Evolutionary conservation across 2,113 vertebrate species (phyloP).

Genomic region (Ursus arctos): DNA sequence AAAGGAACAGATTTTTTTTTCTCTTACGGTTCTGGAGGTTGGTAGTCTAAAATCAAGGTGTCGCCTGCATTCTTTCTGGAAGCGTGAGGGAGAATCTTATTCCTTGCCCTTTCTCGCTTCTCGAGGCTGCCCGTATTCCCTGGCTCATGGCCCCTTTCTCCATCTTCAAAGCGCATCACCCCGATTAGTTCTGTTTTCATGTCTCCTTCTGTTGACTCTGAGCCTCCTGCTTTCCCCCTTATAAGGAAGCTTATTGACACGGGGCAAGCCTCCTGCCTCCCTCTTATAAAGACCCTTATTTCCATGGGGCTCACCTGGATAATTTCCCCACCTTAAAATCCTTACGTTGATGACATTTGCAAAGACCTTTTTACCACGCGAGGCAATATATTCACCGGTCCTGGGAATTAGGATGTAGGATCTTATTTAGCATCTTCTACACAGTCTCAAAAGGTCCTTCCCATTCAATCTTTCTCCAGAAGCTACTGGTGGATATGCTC

Average conservation of each 20-base stretch:
- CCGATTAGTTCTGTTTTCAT: not conserved
- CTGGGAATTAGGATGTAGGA: not conserved
- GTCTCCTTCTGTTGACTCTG: not conserved
- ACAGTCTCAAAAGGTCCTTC: not conserved
- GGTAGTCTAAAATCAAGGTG: conserved; percentile 3
- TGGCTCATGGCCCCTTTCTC: not conserved
- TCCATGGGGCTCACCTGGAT: not conserved
- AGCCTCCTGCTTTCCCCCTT: not conserved
- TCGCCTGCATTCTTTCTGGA: not conserved
- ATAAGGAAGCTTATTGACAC: too few species aligned
- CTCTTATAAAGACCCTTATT: not conserved
- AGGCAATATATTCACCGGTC: not conserved
- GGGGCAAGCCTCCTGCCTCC: not conserved
- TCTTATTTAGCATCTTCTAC: not conserved
- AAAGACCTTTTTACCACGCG: not conserved
- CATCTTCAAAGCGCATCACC: not conserved
- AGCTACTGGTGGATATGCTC: not conserved
- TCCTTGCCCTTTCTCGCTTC: not conserved
- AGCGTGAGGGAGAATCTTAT: not conserved
- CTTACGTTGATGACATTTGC: conserved; percentile 6
- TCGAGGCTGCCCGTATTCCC: not conserved
- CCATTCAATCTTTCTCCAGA: conserved; percentile 9
- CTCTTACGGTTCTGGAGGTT: not conserved
- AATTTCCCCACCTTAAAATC: conserved; percentile 4
- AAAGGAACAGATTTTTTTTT: not conserved